Evolutionary conservation across 2,888 invertebrate genomes (phyloP), one percentile per base, ranked within the genome.

Genomic region (Leptopilina syphax): DNA sequence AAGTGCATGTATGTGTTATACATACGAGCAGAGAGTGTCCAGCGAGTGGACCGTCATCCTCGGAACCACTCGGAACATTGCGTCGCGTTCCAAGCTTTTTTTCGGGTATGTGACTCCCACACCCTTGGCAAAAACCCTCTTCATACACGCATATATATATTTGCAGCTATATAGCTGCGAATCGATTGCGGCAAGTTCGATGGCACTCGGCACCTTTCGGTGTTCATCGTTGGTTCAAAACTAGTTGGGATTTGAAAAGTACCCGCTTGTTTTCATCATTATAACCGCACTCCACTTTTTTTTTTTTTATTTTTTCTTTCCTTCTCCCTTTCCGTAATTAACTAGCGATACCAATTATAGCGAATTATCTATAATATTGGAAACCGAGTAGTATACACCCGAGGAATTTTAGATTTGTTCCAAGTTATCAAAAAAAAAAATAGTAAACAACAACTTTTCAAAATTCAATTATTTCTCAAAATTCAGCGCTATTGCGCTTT

Each of bases 131-230:
- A 73, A 57, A 50, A 50, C 12, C 50, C 12, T 50, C 50, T 9
- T 50, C 50, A 10, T 3, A 50, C 9, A 12, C 2, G 12, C 9
- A 47, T 47, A 47, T 47, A 47, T 47, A 47, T 47, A 50, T 34
- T 34, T 34, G 34, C 34, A 34, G 34, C 34, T 57, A 27, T 9
- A 47, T 70, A 27, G 50, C 57, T 57, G 13, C 57, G 13, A 73
- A 73, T 73, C 73, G 73, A 73, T 73, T 57, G 57, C 57, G 57
- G 57, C n/a, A 57, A 57, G 34, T 54, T 73, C 73, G 73, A 73
- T 34, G 27, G n/a, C 57, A n/a, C 57, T 73, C 73, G 73, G 73
- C 41, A 73, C 9, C 57, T 3, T 73, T 73, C 73, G 73, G 73
- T 41, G 1, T 57, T 57, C 34, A 73, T 73, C 73, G 73, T 27